Conservation (phyloP, 2,888 invertebrate genomes). For the Calliopum simillimum region DNA sequence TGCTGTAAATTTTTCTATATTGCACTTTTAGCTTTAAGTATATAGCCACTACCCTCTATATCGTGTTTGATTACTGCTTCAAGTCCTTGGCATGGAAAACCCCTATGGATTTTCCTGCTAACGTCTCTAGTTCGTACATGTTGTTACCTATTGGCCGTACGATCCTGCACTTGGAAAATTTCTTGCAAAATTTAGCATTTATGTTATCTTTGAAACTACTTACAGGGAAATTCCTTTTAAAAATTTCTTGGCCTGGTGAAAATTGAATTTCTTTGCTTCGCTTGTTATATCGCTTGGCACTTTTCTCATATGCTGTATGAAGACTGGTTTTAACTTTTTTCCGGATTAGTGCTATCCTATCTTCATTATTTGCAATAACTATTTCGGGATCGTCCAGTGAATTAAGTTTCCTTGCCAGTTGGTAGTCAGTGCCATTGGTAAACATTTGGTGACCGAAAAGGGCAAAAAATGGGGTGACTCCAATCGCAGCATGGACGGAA, state of each 20-base stretch:
- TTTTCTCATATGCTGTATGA: not conserved
- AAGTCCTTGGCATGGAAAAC: too few species aligned
- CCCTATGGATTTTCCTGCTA: too few species aligned
- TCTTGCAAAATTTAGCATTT: too few species aligned
- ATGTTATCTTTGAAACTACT: conserved; percentile 1
- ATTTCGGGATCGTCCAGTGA: too few species aligned
- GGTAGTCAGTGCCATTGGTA: too few species aligned
- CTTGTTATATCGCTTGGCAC: too few species aligned
- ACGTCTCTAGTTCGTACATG: conserved; percentile 1
- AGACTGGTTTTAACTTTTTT: not conserved
- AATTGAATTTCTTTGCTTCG: too few species aligned
- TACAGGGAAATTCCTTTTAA: not conserved
- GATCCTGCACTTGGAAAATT: not conserved
- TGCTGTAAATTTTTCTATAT: too few species aligned
- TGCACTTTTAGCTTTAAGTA: too few species aligned
- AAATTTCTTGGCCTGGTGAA: not conserved
- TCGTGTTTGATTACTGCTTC: too few species aligned
- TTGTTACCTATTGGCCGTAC: not conserved
- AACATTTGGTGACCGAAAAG: not conserved
- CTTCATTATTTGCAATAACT: not conserved
- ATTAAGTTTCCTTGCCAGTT: too few species aligned
- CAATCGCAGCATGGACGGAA: not conserved
- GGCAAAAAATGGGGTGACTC: not conserved
- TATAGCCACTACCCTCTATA: too few species aligned
- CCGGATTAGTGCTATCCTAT: not conserved